phyloP scores from a whole-genome alignment of 2,888 invertebrate genomes.

The Lasius platythorax region DNA sequence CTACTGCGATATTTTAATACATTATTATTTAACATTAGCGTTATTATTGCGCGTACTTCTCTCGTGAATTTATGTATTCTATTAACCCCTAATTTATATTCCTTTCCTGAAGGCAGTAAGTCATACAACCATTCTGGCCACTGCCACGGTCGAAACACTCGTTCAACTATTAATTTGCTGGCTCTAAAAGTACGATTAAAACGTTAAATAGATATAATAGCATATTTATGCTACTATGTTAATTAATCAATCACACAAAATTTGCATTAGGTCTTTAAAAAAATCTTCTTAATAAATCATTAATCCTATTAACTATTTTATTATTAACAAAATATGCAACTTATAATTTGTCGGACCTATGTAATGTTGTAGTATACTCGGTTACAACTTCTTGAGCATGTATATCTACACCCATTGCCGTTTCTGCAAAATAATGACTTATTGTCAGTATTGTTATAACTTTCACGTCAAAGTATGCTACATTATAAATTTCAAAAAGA shows the following conservation, averaged over 20 bases:
- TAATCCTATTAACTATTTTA: background rate
- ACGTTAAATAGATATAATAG: too few species aligned
- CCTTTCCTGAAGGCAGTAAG: conserved; percentile 68
- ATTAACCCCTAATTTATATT: conserved; percentile 63
- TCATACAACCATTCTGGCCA: conserved; percentile 71
- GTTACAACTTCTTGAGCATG: conserved; percentile 86
- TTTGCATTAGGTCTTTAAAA: too few species aligned
- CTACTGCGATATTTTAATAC: background rate
- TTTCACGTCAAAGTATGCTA: background rate
- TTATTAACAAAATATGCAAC: background rate
- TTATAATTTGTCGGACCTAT: conserved; percentile 60
- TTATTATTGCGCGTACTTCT: conserved; percentile 59
- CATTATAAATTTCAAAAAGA: background rate
- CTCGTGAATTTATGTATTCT: conserved; percentile 69
- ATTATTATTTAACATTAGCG: conserved; percentile 10
- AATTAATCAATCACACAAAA: too few species aligned
- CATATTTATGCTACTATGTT: too few species aligned
- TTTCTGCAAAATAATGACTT: conserved; percentile 85
- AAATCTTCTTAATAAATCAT: too few species aligned
- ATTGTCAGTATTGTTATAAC: background rate
- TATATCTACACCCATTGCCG: conserved; percentile 89
- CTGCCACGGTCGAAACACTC: conserved; percentile 72
- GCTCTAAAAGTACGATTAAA: conserved; percentile 55
- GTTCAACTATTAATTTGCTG: conserved; percentile 57
- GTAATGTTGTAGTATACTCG: conserved; percentile 87